Evolutionary conservation across 2,113 vertebrate genomes (phyloP).

Genomic region (Ellobius talpinus): DNA sequence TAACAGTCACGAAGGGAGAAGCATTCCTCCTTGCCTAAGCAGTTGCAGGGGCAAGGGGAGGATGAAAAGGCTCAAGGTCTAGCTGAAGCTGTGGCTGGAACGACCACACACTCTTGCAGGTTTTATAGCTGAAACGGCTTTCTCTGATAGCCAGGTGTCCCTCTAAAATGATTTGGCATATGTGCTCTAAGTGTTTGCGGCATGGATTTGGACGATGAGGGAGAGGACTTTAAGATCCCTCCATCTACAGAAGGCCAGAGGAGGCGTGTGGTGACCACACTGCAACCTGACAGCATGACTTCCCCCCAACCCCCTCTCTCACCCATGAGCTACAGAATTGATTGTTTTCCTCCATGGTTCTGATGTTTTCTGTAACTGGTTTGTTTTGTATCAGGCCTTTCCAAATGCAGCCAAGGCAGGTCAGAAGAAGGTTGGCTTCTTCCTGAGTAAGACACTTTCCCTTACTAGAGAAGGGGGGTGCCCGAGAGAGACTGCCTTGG

Average conservation of each 20-base stretch:
- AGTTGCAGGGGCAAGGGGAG: conserved; percentile 8
- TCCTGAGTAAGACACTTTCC: conserved; percentile 27
- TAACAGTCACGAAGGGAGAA: background rate
- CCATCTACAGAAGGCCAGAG: background rate
- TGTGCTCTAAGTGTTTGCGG: conserved; percentile 3
- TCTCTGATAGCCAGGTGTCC: conserved; percentile 38
- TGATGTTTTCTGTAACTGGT: conserved; percentile 42
- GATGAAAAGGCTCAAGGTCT: conserved; percentile 48
- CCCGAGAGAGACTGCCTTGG: background rate
- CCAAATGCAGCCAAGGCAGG: conserved; percentile 53
- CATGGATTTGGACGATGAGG: conserved; percentile 29
- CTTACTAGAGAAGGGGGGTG: background rate
- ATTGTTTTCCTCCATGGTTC: background rate
- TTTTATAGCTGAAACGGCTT: conserved; percentile 40
- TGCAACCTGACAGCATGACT: background rate
- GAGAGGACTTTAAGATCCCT: conserved; percentile 35
- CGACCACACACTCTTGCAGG: background rate
- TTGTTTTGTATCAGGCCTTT: conserved; percentile 32
- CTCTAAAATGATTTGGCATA: conserved; percentile 31
- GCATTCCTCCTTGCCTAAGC: conserved; percentile 40
- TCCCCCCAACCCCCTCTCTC: background rate
- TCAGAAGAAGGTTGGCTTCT: conserved; percentile 40
- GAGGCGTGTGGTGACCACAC: background rate
- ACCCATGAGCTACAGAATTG: background rate
- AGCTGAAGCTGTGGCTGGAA: conserved; percentile 43